Evolutionary conservation across 2,888 invertebrate species (phyloP).

Genomic region (Ochropleura plecta): DNA sequence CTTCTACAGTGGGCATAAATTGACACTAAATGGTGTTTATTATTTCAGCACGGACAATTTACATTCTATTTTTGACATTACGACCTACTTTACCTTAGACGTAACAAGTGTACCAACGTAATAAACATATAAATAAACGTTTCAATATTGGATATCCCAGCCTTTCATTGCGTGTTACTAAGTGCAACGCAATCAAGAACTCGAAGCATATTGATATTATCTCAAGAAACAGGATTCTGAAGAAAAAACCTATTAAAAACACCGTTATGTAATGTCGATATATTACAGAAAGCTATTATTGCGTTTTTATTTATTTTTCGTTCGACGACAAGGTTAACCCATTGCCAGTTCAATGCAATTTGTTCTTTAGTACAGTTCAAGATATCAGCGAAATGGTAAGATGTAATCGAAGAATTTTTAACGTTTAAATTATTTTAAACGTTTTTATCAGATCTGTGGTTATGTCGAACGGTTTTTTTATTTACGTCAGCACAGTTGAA

Average conservation of each 20-base stretch:
- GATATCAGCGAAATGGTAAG: slow-evolving; percentile 41
- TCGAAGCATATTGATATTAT: slow-evolving; percentile 52
- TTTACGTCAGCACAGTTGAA: slow-evolving; percentile 14
- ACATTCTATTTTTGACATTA: slow-evolving; percentile 38
- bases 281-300: slow-evolving; percentile 65
- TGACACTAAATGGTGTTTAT: slow-evolving; percentile 26
- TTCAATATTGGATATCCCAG: slow-evolving; percentile 45
- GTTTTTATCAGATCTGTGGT: slow-evolving; percentile 26
- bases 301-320: slow-evolving; percentile 61
- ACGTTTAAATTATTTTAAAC: slow-evolving; percentile 10
- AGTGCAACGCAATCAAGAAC: slow-evolving; percentile 47
- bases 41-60: slow-evolving; percentile 37
- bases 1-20: neutral
- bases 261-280: slow-evolving; percentile 72
- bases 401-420: slow-evolving; percentile 28
- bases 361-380: slow-evolving; percentile 54
- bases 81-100: slow-evolving; percentile 44
- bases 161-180: slow-evolving; percentile 49
- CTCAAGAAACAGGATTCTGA: slow-evolving; percentile 48
- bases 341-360: slow-evolving; percentile 63
- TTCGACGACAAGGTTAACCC: slow-evolving; percentile 67
- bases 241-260: slow-evolving; percentile 59
- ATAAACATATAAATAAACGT: slow-evolving; percentile 42
- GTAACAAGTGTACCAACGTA: slow-evolving; percentile 42
- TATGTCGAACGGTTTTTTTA: neutral